A percentile compares a stretch with the other conserved stretches of the same genome.
Conservation (phyloP, 2,797 vertebrate genomes). For the Crenichthys baileyi region DNA sequence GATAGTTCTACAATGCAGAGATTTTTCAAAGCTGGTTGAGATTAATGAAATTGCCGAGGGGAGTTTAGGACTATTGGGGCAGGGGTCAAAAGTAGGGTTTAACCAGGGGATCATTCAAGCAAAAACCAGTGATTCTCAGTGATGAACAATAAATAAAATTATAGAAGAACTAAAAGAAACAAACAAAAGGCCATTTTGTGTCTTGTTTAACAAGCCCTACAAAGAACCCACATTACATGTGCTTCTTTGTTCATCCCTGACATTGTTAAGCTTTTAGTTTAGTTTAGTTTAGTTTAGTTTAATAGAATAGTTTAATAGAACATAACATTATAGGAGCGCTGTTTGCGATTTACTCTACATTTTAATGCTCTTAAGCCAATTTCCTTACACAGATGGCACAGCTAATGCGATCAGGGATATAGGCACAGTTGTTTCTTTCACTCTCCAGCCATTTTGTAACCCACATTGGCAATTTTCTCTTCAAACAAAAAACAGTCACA, state of each 20-base stretch:
- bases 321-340: constrained; percentile 27
- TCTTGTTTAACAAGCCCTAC: constrained; percentile 29
- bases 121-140: background rate
- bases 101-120: no score
- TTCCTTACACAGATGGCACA: constrained; percentile 65
- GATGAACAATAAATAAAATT: background rate
- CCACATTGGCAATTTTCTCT: constrained; percentile 60
- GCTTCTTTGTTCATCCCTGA: constrained; percentile 28
- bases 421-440: constrained; percentile 56
- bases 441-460: constrained; percentile 63
- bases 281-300: no score
- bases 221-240: constrained; percentile 16
- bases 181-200: background rate
- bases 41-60: no score
- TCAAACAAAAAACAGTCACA: constrained; percentile 63
- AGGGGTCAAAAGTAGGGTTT: no score
- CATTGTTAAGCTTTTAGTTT: constrained; percentile 38
- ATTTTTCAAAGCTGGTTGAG: no score
- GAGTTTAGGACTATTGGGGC: no score
- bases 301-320: constrained; percentile 46
- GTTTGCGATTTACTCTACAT: constrained; percentile 58
- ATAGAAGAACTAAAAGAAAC: background rate
- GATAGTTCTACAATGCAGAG: no score
- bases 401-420: constrained; percentile 62
- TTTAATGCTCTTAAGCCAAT: constrained; percentile 63